Percentiles rank a stretch among this genome's conserved stretches.
phyloP scores from a whole-genome alignment of 2,888 invertebrate genomes.

The Augochlorella aurata region DNA sequence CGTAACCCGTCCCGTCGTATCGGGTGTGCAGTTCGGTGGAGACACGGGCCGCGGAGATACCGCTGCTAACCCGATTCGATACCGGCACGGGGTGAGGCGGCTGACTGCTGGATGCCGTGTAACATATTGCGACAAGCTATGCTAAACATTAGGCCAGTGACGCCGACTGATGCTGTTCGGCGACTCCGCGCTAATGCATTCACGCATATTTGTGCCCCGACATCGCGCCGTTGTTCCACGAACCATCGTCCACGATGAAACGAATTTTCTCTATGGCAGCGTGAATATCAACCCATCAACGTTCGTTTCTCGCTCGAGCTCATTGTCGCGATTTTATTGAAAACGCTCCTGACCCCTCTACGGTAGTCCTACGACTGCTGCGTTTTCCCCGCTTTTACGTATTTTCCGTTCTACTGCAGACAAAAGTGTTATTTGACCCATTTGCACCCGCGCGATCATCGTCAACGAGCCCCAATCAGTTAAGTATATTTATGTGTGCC shows the following conservation, averaged over 20 bases:
- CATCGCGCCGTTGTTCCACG: neutral
- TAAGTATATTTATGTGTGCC: no score
- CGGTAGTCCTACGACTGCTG: neutral
- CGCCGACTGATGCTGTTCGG: slow-evolving; percentile 74
- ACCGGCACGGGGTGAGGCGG: slow-evolving; percentile 43
- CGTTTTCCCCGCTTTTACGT: neutral
- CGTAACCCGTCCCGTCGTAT: slow-evolving; percentile 47
- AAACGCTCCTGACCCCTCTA: neutral
- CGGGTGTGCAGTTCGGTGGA: slow-evolving; percentile 48
- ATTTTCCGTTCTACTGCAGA: no score
- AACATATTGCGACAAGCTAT: slow-evolving; percentile 80
- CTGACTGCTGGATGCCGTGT: slow-evolving; percentile 58
- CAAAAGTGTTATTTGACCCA: no score
- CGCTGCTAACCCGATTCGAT: slow-evolving; percentile 61
- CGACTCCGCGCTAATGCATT: slow-evolving; percentile 67
- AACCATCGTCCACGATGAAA: neutral
- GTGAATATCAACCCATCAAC: neutral
- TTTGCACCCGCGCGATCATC: no score
- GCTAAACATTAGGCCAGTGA: slow-evolving; percentile 78
- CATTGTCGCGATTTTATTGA: neutral
- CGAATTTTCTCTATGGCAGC: neutral
- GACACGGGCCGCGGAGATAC: slow-evolving; percentile 63
- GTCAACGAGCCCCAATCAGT: no score
- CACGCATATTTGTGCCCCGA: slow-evolving; percentile 58
- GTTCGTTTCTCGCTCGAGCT: neutral